Evolutionary conservation across 2,888 invertebrate species (phyloP), one percentile per base, ranked within the genome.

Genomic region (Ceraclea dissimilis): DNA sequence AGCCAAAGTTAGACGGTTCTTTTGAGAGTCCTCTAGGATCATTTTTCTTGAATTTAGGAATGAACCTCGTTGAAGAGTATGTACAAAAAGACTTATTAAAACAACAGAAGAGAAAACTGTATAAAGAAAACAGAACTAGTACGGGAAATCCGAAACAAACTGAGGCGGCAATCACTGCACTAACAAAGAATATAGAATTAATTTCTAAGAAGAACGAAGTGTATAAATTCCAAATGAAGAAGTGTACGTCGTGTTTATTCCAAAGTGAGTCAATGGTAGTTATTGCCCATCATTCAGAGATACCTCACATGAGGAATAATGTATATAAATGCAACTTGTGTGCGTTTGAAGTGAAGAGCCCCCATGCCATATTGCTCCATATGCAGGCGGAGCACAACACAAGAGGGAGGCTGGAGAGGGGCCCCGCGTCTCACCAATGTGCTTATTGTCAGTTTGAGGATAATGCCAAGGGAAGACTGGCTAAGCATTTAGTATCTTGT

Each of bases 371-470:
- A 64, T 76, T 91, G 19, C 89, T 85, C 67, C 96, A 96, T 68
- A 93, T 94, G 90, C 91, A 94, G 70, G 86, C 88, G 0, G 86
- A 90, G 67, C 96, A 96, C 70, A 87, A 87, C 64, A 84, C 88
- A 16, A 80, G 88, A 64, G 93, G 91, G 4, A 83, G 88, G 60
- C 73, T 95, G 58, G 92, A 93, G 66, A 81, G 90, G 62, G 90
- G 91, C 1, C 87, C 89, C 20, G 86, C 90, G 0, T 89, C 89
- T 70, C 93, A 93, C 70, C 92, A 93, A 69, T 96, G 95, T 69
- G 87, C 90, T 1, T 90, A 92, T 68, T 96, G 96, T 75, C 90
- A 92, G 1, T 95, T 93, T 68, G 95, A 96, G 70, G 93, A 93
- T 66, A 93, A 93, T 67, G 90, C 92, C 54, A 94, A 93, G 72